These are phyloP conservation scores for Sylvicola cinctus DNA, from an alignment of 2,888 invertebrate genomes.

Conservation along the genomic window DNA sequence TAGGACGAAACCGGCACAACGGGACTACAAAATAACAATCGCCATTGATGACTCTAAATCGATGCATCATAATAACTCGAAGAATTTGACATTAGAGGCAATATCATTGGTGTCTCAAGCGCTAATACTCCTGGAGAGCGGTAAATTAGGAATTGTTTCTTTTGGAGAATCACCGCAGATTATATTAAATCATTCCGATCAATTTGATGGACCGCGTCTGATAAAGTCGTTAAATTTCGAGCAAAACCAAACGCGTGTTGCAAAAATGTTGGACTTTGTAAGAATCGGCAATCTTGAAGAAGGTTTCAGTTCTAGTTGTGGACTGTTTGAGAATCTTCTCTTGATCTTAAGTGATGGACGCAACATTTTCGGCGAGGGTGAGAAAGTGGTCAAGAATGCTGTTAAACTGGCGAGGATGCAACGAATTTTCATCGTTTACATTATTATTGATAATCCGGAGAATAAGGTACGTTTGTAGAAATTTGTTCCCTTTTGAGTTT, in stretches of 20 bases:
- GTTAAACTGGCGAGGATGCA: conserved; percentile 61
- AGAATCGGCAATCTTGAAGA: conserved; percentile 40
- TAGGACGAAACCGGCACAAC: conserved; percentile 81
- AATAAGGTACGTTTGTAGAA: conserved; percentile 41
- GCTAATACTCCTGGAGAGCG: conserved; percentile 79
- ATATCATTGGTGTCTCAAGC: conserved; percentile 80
- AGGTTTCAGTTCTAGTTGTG: conserved; percentile 21
- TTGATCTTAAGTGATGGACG: conserved; percentile 90
- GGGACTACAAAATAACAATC: conserved; percentile 89
- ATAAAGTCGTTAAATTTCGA: conserved; percentile 68
- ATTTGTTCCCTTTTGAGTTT: conserved; percentile 1
- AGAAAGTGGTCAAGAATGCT: conserved; percentile 50
- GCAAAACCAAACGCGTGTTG: conserved; percentile 76
- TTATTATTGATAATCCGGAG: conserved; percentile 85
- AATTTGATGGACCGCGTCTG: conserved; percentile 57
- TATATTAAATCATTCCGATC: conserved; percentile 78
- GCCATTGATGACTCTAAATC: conserved; percentile 91
- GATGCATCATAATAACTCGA: conserved; percentile 77
- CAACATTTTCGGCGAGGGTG: conserved; percentile 77
- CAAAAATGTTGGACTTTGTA: conserved; percentile 59
- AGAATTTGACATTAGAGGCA: conserved; percentile 85
- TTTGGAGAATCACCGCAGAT: conserved; percentile 72
- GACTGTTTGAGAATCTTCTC: conserved; percentile 37
- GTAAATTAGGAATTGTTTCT: conserved; percentile 76
- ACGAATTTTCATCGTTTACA: conserved; percentile 83